These are phyloP conservation scores for Polymixis flavicincta DNA, from an alignment of 2,888 invertebrate genomes.

Conservation along the genomic window DNA sequence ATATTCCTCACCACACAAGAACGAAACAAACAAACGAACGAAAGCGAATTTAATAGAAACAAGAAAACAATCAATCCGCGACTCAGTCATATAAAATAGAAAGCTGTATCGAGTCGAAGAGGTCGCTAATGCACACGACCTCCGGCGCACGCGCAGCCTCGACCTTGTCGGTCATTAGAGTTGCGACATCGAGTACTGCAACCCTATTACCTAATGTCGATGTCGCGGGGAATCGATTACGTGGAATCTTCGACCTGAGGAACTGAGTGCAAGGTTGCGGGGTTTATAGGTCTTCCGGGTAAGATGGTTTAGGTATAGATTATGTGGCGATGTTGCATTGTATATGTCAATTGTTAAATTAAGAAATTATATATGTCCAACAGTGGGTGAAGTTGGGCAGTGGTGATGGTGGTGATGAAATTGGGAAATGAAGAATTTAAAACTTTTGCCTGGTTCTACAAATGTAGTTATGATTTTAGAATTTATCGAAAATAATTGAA, in stretches of 20 bases:
- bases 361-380: too few relatives aligned
- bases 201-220: slow-evolving; percentile 69
- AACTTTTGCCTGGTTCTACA: neutral
- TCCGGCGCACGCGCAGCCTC: slow-evolving; percentile 69
- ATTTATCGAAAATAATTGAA: too few relatives aligned
- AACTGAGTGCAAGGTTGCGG: slow-evolving; percentile 54
- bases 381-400: too few relatives aligned
- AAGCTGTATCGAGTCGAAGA: slow-evolving; percentile 70
- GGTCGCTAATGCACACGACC: slow-evolving; percentile 66
- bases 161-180: slow-evolving; percentile 75
- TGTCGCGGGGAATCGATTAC: slow-evolving; percentile 63
- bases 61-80: slow-evolving; percentile 54
- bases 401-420: too few relatives aligned
- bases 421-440: neutral
- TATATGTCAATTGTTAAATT: too few relatives aligned
- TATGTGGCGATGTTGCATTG: neutral
- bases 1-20: slow-evolving; percentile 17
- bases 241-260: slow-evolving; percentile 55
- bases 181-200: slow-evolving; percentile 68
- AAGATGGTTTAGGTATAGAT: neutral
- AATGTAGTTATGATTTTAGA: neutral
- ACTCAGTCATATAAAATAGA: slow-evolving; percentile 67
- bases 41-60: slow-evolving; percentile 52
- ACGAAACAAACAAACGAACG: slow-evolving; percentile 47
- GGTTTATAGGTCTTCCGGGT: slow-evolving; percentile 26